phyloP scores from a whole-genome alignment of 2,888 invertebrate genomes.

The Ferrisia virgata region DNA sequence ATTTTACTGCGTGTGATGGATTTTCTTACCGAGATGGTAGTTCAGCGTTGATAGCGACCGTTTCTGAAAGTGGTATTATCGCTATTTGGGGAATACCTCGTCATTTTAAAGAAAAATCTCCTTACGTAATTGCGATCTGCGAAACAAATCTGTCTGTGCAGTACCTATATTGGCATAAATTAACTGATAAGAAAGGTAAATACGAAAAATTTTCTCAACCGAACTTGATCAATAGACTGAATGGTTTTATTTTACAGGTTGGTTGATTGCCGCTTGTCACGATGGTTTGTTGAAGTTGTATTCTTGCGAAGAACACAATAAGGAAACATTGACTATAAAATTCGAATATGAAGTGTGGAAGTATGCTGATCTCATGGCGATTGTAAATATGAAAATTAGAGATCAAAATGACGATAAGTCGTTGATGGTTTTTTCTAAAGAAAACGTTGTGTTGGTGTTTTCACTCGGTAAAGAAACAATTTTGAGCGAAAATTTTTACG shows the following conservation, averaged over 20 bases:
- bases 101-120: background rate
- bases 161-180: background rate
- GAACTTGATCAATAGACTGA: background rate
- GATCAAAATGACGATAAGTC: background rate
- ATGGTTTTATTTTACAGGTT: background rate
- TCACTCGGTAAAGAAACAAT: background rate
- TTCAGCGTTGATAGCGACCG: background rate
- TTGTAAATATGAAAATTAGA: conserved; percentile 12
- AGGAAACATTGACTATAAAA: background rate
- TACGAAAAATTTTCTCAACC: too few relatives aligned
- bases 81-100: background rate
- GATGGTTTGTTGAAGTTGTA: conserved; percentile 32
- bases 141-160: background rate
- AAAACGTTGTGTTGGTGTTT: conserved; percentile 9
- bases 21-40: background rate
- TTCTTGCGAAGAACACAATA: background rate
- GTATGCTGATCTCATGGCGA: background rate
- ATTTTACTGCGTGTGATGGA: conserved; percentile 7
- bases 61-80: conserved; percentile 30
- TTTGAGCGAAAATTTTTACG: background rate
- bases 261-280: background rate
- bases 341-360: conserved; percentile 31
- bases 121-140: background rate
- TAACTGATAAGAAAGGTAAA: conserved; percentile 14
- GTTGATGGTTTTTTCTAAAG: conserved; percentile 31